Conservation (phyloP, 1,140 invertebrate genomes). For the Diuraphis noxia region DNA sequence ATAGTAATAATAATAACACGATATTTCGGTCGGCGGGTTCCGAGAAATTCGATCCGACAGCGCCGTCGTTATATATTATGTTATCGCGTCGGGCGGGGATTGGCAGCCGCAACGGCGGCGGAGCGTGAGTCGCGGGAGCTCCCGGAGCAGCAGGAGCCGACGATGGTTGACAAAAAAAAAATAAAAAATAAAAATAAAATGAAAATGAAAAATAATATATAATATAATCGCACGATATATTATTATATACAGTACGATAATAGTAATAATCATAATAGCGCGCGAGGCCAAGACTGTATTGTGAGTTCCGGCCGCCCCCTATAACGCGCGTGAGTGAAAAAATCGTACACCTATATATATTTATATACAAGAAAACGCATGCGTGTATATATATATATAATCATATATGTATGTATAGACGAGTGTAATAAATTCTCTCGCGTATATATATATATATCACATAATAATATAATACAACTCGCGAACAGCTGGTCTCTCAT, state of each 20-base stretch:
- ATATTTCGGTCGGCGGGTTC: background rate
- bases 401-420: background rate
- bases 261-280: background rate
- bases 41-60: constrained; percentile 42
- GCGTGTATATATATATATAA: background rate
- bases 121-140: background rate
- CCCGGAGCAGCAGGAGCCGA: background rate
- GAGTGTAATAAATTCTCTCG: constrained; percentile 28
- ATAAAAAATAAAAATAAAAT: background rate
- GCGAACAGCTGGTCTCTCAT: constrained; percentile 13
- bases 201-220: constrained; percentile 1
- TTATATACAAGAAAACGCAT: too few relatives aligned
- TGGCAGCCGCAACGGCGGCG: background rate
- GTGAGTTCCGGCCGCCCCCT: constrained; percentile 6
- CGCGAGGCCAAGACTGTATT: constrained; percentile 20
- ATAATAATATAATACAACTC: too few relatives aligned
- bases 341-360: background rate
- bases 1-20: background rate
- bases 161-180: background rate
- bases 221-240: background rate
- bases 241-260: constrained; percentile 1
- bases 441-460: background rate
- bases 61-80: background rate
- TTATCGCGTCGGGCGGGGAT: background rate
- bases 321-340: background rate